These are phyloP conservation scores for roundworm (Caenorhabditis elegans) DNA, from an alignment of 1,140 invertebrate species.

Conservation along the genomic window WBcel235 BX284602.5:2860001-2860500, in stretches of 20 bases:
- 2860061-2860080: not conserved
- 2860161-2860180: too few species aligned
- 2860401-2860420: conserved; percentile 67
- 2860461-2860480: too few species aligned
- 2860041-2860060: not conserved
- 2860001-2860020: not conserved
- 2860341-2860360: conserved; percentile 92
- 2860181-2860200: not conserved
- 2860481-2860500: too few species aligned
- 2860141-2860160: not conserved
- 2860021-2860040: not conserved
- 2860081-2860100: not conserved
- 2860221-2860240: too few species aligned
- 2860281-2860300: too few species aligned
- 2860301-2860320: too few species aligned
- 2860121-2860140: not conserved
- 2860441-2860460: too few species aligned
- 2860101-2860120: not conserved
- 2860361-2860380: conserved; percentile 99
- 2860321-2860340: not conserved
- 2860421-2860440: conserved; percentile 39
- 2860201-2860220: not conserved
- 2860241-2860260: too few species aligned
- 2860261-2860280: too few species aligned
- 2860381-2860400: conserved; percentile 89